Percentiles rank a stretch among this genome's conserved stretches.
phyloP scores from a whole-genome alignment of 2,113 vertebrate genomes.

The Naja naja region DNA sequence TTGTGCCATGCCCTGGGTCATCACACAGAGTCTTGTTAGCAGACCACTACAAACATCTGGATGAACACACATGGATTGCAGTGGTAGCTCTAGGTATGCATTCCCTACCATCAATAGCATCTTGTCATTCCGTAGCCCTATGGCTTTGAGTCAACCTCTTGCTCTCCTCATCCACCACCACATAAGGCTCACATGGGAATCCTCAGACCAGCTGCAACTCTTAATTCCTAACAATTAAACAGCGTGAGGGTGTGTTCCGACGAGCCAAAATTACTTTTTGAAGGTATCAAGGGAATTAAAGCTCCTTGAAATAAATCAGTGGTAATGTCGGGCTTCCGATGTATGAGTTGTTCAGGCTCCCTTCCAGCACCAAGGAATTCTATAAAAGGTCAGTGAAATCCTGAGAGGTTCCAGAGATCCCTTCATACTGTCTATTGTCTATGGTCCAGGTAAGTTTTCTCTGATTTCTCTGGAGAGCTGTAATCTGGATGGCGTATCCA shows the following conservation, averaged over 20 bases:
- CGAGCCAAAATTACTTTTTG: background rate
- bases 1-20: too few species aligned
- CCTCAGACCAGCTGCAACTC: background rate
- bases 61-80: background rate
- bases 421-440: background rate
- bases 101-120: too few species aligned
- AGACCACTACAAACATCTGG: background rate
- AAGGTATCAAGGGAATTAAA: background rate
- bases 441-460: background rate
- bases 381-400: background rate
- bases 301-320: background rate
- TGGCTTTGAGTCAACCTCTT: background rate
- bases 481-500: background rate
- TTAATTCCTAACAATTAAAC: constrained; percentile 2
- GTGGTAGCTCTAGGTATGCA: background rate
- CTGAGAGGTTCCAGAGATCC: background rate
- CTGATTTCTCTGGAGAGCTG: background rate
- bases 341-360: background rate
- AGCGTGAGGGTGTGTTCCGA: background rate
- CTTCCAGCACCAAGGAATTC: background rate
- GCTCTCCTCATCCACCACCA: background rate
- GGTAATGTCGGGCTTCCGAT: background rate
- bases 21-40: background rate
- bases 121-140: too few species aligned
- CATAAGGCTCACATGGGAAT: background rate